phyloP scores from a whole-genome alignment of 1,140 invertebrate genomes.

The Drosophila equinoxialis region DNA sequence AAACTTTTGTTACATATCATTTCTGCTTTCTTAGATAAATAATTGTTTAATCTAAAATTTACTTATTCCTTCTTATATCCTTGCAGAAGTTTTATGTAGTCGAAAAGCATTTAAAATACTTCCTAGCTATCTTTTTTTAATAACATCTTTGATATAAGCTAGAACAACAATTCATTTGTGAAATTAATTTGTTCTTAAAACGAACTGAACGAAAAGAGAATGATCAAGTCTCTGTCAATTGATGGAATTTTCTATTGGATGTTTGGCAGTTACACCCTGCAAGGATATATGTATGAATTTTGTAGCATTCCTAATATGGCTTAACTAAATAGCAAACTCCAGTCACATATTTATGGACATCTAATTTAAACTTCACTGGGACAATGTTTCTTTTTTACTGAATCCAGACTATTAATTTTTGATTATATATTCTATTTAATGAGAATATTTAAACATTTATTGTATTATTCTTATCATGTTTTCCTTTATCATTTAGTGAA shows the following conservation, averaged over 20 bases:
- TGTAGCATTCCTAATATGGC: neutral
- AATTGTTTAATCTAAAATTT: neutral
- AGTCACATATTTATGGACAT: neutral
- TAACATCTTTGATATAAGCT: no score
- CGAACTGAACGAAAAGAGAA: no score
- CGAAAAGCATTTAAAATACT: neutral
- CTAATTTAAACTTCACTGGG: no score
- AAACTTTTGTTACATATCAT: neutral
- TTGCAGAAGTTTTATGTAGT: neutral
- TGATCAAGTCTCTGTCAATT: no score
- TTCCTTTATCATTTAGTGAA: neutral
- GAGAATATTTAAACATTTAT: slow-evolving; percentile 10
- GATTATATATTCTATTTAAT: slow-evolving; percentile 16
- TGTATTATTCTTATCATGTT: neutral
- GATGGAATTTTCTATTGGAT: no score
- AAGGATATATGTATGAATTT: neutral
- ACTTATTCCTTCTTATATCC: neutral
- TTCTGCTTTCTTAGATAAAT: neutral
- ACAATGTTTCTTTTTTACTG: neutral
- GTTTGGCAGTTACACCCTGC: neutral
- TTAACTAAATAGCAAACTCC: neutral
- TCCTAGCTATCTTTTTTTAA: neutral
- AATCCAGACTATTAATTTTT: slow-evolving; percentile 26
- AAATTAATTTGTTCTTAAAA: no score
- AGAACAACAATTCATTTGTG: no score